Evolutionary conservation across 2,888 invertebrate genomes (phyloP), one percentile per base, ranked within the genome.

Genomic region (Drosophila cognata): DNA sequence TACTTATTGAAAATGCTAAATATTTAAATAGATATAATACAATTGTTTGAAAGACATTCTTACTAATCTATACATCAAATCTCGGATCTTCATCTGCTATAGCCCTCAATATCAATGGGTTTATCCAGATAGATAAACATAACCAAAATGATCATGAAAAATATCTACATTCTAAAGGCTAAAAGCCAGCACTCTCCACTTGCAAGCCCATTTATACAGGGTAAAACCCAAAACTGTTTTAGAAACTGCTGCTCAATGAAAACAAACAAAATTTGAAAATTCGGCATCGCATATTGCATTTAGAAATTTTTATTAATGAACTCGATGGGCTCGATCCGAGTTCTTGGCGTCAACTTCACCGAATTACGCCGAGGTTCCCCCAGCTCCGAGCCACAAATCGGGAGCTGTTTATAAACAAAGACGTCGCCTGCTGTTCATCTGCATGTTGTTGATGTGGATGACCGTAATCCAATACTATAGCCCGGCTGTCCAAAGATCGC

Each of bases 311-410:
- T 61, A 71, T 71, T 67, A 64, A 71, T 58, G 50, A 63, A 71
- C 10, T 36, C 25, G 13, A 59, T 36, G 7, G 16, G 53, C 16
- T 48, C 18, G 41, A 66, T 46, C 36, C 16, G 25, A 36, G 60
- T 38, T 55, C 35, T 55, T 36, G 29, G 46, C 48, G 55, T 36
- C 55, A 46, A 70, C 64, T 77, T 77, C 75, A 84, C 85, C 85
- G 88, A 88, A 88, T 85, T 85, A 85, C 85, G 88, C 82, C 53
- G 29, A 36, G 25, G 29, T 13, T 18, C 50, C 50, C 31, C 50
- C 62, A 59, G 41, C 46, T 38, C n/a, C n/a, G n/a, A 38, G 18
- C 46, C 35, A 28, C 25, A 59, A 56, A 36, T 46, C 62, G 33
- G 56, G 38, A 55, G 50, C 38, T 76, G 67, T 67, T 59, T 73